Conservation (phyloP, 2,113 vertebrate species). For the Mola mola region DNA sequence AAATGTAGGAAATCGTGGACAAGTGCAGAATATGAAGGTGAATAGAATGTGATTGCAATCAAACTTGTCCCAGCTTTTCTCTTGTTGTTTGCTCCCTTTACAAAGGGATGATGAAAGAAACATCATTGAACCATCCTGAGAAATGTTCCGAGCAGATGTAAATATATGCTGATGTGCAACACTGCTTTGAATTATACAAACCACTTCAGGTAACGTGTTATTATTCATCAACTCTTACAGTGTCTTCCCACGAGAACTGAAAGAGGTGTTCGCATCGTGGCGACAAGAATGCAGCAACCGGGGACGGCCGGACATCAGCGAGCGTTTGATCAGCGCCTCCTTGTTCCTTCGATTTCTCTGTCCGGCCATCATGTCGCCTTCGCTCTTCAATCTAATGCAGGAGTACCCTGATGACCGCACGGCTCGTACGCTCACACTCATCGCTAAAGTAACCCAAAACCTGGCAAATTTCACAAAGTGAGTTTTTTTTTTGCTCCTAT, state of each 20-base stretch:
- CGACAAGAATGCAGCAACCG: slow-evolving; percentile 95
- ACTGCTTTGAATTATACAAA: too few relatives aligned
- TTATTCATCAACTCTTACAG: slow-evolving; percentile 71
- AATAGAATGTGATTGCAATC: too few relatives aligned
- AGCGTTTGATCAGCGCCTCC: slow-evolving; percentile 96
- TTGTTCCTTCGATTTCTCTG: slow-evolving; percentile 97
- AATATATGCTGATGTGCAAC: too few relatives aligned
- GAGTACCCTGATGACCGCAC: slow-evolving; percentile 98
- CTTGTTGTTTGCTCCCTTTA: too few relatives aligned
- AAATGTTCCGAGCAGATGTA: too few relatives aligned
- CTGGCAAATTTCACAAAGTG: slow-evolving; percentile 98
- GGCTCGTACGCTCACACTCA: slow-evolving; percentile 95
- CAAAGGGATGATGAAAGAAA: too few relatives aligned
- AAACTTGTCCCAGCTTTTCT: too few relatives aligned
- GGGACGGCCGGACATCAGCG: slow-evolving; percentile 96
- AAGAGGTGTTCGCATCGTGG: slow-evolving; percentile 98
- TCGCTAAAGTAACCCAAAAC: slow-evolving; percentile 99
- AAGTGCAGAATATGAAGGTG: too few relatives aligned
- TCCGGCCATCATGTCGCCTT: slow-evolving; percentile 98
- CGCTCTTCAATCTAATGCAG: slow-evolving; percentile 96
- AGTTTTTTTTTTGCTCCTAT: slow-evolving; percentile 64
- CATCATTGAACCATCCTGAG: too few relatives aligned
- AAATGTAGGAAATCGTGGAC: too few relatives aligned
- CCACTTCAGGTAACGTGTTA: neutral
- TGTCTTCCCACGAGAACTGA: slow-evolving; percentile 95